Base-by-base conservation (phyloP, 1,140 invertebrate genomes). In the Nasonia longicornis region DNA sequence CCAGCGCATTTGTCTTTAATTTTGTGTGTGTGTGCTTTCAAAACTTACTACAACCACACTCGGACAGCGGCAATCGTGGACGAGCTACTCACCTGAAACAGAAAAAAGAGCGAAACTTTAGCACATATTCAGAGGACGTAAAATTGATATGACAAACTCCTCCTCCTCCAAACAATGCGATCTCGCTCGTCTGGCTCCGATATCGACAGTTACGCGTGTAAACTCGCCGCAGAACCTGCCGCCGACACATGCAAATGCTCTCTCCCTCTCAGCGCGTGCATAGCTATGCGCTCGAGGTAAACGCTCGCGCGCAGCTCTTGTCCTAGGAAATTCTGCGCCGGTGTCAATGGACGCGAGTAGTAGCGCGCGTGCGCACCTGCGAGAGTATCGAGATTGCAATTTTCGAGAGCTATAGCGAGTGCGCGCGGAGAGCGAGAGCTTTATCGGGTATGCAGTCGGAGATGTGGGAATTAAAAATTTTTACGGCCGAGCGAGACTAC, bases 61-160 rank as follows among this genome's bases (percentile, higher is more conserved):
- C 10, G 38, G 38, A 42, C 38, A 8, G 20, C 20, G 52, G 20
- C 14, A 4, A n/a, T n/a, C 20, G 4, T 42, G 38, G 1, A 7
- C 3, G 52, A 58, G 20, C 52, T 72, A 72, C 70, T 72, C 70
- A 72, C 70, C 70, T 72, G 70, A 72, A 72, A 72, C 70, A 72
- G 35, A 72, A n/a, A 71, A 45, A 45, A n/a, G 12, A 72, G n/a
- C 3, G 20, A 58, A n/a, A 58, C 2, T 58, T 7, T 20, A 58
- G 16, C 16, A 52, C 3, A 58, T n/a, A 58, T 20, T 16, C 6
- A 1, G 52, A 52, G 11, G 48, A 14, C 6, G 2, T 58, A 58
- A 20, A 58, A 58, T 4, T 20, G 3, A 38, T 38, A 38, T 38
- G 3, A 38, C 38, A 38, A 14, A 20, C 52, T 7, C 3, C 52